A percentile compares a stretch with the other conserved stretches of the same genome.
Conservation (phyloP, 2,888 invertebrate genomes). For the Lasius fuliginosus region DNA sequence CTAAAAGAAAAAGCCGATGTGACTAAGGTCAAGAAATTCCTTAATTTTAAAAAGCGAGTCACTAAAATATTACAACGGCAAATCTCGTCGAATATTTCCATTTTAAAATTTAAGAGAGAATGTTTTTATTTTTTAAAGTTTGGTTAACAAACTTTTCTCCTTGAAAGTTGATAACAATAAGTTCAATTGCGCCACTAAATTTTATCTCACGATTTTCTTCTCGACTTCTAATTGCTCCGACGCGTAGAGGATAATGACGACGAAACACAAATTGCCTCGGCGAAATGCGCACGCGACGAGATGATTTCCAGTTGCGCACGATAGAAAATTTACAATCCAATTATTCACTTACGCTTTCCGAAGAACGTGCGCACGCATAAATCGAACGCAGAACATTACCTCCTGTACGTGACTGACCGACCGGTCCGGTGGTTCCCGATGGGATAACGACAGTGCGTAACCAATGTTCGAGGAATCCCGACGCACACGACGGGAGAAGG, state of each 20-base stretch:
- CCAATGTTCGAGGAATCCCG: conserved; percentile 32
- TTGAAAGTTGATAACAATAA: not conserved
- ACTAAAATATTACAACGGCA: not conserved
- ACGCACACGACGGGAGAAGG: conserved; percentile 16
- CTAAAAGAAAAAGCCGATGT: not conserved
- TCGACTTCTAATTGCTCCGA: not conserved
- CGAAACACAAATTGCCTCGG: conserved; percentile 10
- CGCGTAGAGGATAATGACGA: not conserved
- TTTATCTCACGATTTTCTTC: not conserved
- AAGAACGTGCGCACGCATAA: not conserved
- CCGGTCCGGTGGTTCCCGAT: conserved; percentile 12
- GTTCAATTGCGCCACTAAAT: not conserved
- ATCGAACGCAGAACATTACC: conserved; percentile 24
- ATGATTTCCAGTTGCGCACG: not conserved
- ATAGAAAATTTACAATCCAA: conserved; percentile 29
- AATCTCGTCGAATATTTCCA: not conserved
- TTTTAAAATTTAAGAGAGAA: not conserved
- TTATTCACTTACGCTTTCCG: conserved; percentile 16
- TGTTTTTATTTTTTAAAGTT: not conserved
- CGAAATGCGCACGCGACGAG: not conserved
- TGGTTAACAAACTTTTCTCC: not conserved
- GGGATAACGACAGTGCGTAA: conserved; percentile 31
- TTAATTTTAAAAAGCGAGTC: not conserved
- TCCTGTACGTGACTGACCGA: conserved; percentile 10
- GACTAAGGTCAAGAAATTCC: not conserved